Conservation (phyloP, 2,888 invertebrate species). For the Muscina levida region DNA sequence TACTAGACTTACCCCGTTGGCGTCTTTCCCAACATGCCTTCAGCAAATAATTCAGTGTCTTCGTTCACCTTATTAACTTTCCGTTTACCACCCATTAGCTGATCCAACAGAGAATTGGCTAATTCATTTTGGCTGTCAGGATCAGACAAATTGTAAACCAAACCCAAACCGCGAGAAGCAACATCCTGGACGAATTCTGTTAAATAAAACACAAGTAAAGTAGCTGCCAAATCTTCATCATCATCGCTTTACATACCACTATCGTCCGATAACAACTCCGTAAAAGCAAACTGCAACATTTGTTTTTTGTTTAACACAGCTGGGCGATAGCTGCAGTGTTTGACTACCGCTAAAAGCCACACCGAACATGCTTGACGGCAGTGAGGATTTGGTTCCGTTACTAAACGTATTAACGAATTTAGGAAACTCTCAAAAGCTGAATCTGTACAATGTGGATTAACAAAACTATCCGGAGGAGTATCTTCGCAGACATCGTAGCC, state of each 20-base stretch:
- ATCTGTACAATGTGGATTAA: constrained; percentile 81
- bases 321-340: constrained; percentile 87
- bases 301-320: constrained; percentile 85
- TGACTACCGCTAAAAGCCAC: constrained; percentile 92
- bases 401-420: constrained; percentile 85
- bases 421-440: constrained; percentile 85
- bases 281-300: constrained; percentile 89
- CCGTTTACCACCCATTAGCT: constrained; percentile 89
- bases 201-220: constrained; percentile 55
- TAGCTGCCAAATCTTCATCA: background rate
- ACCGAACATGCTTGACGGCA: constrained; percentile 87
- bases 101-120: constrained; percentile 89
- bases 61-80: constrained; percentile 87
- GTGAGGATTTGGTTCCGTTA: constrained; percentile 91
- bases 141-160: constrained; percentile 91
- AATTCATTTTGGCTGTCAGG: constrained; percentile 86
- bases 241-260: constrained; percentile 84
- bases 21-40: constrained; percentile 91
- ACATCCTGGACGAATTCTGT: constrained; percentile 95
- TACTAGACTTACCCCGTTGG: constrained; percentile 91
- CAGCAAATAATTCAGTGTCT: constrained; percentile 93
- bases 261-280: constrained; percentile 92
- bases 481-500: constrained; percentile 81
- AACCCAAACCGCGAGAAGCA: constrained; percentile 93
- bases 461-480: constrained; percentile 70